phyloP scores from a whole-genome alignment of 2,797 vertebrate species.

The Calcarius lapponicus region DNA sequence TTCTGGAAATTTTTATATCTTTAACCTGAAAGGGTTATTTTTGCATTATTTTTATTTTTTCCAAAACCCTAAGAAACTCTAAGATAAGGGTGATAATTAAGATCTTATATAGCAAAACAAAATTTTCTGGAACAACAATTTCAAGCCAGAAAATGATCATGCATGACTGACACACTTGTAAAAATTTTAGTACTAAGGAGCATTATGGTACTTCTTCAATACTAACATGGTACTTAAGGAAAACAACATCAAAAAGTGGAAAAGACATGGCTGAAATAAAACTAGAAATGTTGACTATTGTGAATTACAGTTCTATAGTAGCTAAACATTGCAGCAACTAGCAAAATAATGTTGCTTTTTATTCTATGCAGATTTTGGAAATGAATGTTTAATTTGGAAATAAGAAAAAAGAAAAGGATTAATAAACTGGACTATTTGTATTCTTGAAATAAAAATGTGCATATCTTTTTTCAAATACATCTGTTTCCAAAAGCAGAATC shows the following conservation, averaged over 20 bases:
- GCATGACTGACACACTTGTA: not conserved
- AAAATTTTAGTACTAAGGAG: not conserved
- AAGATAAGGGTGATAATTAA: not conserved
- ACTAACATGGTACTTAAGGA: not conserved
- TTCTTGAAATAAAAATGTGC: not conserved
- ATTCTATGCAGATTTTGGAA: not conserved
- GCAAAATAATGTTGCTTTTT: not conserved
- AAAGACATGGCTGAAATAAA: not conserved
- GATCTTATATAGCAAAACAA: not conserved
- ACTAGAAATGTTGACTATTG: not conserved
- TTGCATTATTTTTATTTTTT: not conserved
- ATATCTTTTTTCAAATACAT: not conserved
- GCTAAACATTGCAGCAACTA: not conserved
- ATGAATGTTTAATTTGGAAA: not conserved
- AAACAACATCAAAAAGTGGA: not conserved
- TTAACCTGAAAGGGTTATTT: not conserved
- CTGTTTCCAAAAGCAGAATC: not conserved
- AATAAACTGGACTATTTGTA: not conserved
- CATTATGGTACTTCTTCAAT: rapidly evolving
- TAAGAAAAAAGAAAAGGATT: not conserved
- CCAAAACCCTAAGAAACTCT: not conserved
- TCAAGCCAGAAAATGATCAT: not conserved
- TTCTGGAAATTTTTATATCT: not conserved
- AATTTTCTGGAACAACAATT: not conserved
- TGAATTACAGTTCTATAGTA: not conserved